Evolutionary conservation across 53 echinoderm and acorn worm genomes (phyloP).

Genomic region (Apostichopus leukothele): DNA sequence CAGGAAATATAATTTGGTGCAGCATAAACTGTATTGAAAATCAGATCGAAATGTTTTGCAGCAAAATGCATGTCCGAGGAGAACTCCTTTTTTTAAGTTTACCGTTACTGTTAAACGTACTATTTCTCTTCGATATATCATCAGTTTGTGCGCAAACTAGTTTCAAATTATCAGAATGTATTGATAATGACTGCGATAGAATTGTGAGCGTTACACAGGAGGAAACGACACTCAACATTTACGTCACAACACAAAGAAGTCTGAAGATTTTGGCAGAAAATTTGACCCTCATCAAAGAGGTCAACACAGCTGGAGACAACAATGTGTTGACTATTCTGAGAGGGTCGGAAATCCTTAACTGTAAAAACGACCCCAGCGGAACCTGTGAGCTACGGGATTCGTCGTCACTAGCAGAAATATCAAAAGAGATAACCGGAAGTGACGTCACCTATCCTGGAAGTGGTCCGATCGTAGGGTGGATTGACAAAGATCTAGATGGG

Average conservation of each 20-base stretch:
- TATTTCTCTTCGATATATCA: too few relatives aligned
- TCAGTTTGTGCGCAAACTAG: too few relatives aligned
- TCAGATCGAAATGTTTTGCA: too few relatives aligned
- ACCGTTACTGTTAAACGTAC: too few relatives aligned
- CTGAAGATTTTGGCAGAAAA: not conserved
- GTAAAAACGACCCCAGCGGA: not conserved
- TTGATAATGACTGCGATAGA: not conserved
- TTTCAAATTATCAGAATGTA: too few relatives aligned
- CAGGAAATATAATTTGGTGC: too few relatives aligned
- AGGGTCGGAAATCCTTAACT: not conserved
- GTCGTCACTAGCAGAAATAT: not conserved
- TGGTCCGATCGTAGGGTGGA: constrained; percentile 9
- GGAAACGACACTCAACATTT: not conserved
- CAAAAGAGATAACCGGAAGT: not conserved
- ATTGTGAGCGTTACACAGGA: not conserved
- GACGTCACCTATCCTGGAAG: not conserved
- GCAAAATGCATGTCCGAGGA: too few relatives aligned
- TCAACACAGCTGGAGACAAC: not conserved
- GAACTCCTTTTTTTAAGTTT: too few relatives aligned
- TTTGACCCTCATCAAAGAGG: not conserved
- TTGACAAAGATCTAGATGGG: not conserved
- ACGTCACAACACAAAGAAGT: not conserved
- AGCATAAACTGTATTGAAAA: too few relatives aligned
- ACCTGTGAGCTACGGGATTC: not conserved
- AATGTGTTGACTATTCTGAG: not conserved